These are phyloP conservation scores for Conus canariensis DNA, from an alignment of 2,888 invertebrate genomes.

Conservation along the genomic window DNA sequence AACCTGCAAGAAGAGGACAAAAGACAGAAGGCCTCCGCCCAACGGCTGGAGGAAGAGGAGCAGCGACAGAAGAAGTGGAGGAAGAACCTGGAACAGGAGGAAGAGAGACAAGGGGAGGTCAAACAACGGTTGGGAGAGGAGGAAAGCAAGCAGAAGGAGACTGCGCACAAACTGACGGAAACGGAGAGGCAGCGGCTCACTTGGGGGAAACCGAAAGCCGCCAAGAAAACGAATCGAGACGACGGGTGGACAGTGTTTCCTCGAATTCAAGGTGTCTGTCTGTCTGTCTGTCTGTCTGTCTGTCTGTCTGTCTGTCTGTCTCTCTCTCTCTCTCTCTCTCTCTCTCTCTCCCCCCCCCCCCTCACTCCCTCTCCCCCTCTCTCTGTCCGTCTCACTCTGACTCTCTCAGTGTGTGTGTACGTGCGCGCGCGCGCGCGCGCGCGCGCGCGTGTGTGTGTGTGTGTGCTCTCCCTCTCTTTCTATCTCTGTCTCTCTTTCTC, in stretches of 20 bases:
- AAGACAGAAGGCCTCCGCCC: not conserved
- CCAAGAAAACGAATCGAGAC: not conserved
- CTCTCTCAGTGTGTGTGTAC: not conserved
- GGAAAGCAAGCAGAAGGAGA: not conserved
- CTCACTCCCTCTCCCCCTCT: conserved; percentile 4
- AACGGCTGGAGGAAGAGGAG: not conserved
- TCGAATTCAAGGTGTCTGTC: not conserved
- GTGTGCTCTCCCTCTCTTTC: not conserved
- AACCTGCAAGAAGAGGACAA: not conserved
- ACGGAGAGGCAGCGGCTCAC: not conserved
- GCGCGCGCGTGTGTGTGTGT: not conserved
- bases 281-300: conserved; percentile 23
- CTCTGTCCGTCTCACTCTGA: not conserved
- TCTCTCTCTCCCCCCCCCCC: not conserved
- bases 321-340: too few species aligned
- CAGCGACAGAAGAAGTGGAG: not conserved
- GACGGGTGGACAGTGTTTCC: not conserved
- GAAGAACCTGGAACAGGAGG: too few species aligned
- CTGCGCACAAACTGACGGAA: not conserved
- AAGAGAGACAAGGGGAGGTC: not conserved
- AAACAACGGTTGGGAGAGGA: not conserved
- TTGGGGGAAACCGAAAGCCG: not conserved
- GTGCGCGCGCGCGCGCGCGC: too few species aligned
- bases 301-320: too few species aligned
- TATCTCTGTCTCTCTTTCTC: not conserved